Evolutionary conservation across 2,888 invertebrate species (phyloP).

Genomic region (Microctonus brassicae): DNA sequence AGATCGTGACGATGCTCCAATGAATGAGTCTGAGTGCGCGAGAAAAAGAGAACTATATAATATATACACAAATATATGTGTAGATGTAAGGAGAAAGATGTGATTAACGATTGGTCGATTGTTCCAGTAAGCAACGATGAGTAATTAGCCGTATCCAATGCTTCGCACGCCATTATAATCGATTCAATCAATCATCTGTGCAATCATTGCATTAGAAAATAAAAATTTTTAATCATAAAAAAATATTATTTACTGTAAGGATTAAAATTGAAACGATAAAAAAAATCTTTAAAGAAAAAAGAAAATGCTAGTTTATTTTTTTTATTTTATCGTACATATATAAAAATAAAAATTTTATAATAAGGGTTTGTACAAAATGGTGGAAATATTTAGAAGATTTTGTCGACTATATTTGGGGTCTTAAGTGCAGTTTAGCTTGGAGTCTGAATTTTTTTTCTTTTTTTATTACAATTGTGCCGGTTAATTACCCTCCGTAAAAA

Average conservation of each 20-base stretch:
- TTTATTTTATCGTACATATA: too few relatives aligned
- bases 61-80: background rate
- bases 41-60: background rate
- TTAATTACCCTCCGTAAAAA: conserved; percentile 13
- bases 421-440: background rate
- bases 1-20: conserved; percentile 51
- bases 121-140: conserved; percentile 27
- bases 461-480: background rate
- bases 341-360: background rate
- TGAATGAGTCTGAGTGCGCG: background rate
- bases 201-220: background rate
- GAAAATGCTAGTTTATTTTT: background rate
- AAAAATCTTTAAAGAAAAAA: background rate
- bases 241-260: background rate
- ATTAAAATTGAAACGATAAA: background rate
- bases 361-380: background rate
- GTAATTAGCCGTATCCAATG: conserved; percentile 16
- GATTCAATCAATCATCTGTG: conserved; percentile 13
- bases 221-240: background rate
- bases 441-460: background rate
- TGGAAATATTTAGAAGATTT: background rate
- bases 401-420: background rate
- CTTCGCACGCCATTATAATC: background rate
- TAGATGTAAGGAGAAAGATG: background rate
- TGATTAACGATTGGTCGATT: conserved; percentile 30